Conservation (phyloP, 53 echinoderm and acorn worm genomes). For the Apostichopus leukothele region DNA sequence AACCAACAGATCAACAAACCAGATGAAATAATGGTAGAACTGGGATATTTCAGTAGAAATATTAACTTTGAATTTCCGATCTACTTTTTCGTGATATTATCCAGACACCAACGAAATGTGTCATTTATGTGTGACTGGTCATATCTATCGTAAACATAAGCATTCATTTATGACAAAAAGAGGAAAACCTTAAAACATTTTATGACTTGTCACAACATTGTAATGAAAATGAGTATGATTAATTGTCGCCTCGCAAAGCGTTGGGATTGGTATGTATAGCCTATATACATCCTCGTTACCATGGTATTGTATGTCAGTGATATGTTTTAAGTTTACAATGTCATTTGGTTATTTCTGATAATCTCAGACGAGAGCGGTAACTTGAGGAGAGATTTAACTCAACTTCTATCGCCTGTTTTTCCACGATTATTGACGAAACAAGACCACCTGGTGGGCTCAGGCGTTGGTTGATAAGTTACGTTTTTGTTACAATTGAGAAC, state of each 20-base stretch:
- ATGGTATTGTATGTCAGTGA: too few relatives aligned
- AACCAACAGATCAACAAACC: too few relatives aligned
- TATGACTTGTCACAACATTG: constrained; percentile 38
- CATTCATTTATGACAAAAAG: constrained; percentile 10
- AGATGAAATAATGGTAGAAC: too few relatives aligned
- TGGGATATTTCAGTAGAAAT: too few relatives aligned
- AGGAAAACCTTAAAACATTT: not conserved
- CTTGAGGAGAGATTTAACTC: too few relatives aligned
- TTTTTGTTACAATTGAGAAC: not conserved
- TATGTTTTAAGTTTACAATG: too few relatives aligned
- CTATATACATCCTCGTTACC: too few relatives aligned
- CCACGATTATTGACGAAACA: not conserved
- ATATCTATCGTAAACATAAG: constrained; percentile 25
- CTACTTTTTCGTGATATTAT: constrained; percentile 17
- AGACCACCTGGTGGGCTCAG: not conserved
- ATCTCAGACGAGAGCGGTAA: too few relatives aligned
- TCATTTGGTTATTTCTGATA: too few relatives aligned
- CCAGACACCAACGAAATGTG: constrained; percentile 15
- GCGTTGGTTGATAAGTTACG: not conserved
- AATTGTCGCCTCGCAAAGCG: not conserved
- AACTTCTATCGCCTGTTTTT: too few relatives aligned
- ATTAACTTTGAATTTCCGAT: not conserved
- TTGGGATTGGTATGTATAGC: too few relatives aligned
- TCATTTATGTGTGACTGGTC: constrained; percentile 32
- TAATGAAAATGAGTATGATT: not conserved